Base-by-base conservation (phyloP, 2,888 invertebrate species). In the Tachina lurida region DNA sequence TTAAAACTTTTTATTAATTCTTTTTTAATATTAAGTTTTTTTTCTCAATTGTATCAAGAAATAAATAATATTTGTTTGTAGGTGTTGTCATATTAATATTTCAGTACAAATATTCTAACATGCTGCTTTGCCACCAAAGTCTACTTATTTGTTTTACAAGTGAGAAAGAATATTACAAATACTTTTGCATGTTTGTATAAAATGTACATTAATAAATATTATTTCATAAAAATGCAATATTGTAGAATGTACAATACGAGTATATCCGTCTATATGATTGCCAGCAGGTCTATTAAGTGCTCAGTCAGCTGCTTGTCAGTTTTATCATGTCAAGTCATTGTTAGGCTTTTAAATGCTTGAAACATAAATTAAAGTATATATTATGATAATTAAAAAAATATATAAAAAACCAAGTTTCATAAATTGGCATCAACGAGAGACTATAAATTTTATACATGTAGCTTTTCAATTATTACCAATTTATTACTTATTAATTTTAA, bases 261-360 rank as follows among this genome's bases (percentile, higher is more conserved):
- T n/a, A 54, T 17, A 68, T 45, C 31, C 52, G 56, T 70, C 43
- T 58, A 39, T 47, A 10, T 19, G 12, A 54, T 17, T 58, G 63
- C 67, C 58, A 3, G 68, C 60, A 19, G n/a, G 52, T 70, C 43
- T 9, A 41, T 49, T 39, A 17, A 4, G 31, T 31, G 31, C 19
- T 68, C 17, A n/a, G 17, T 52, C 19, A n/a, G 9, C 12, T 13
- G n/a, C 2, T 49, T 71, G 70, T 63, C 70, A 63, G 31, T 19
- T 63, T 81, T 58, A 81, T 75, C 47, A 82, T 82, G 81, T 82
- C 77, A 63, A 70, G 68, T 10, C 62, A 77, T 81, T 77, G 52
- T 78, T 60, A 43, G 68, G 78, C 63, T 70, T 75, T 67, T 54
- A 78, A 82, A 73, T 68, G 22, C 52, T 75, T 47, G 62, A 84